Base-by-base conservation (phyloP, 2,888 invertebrate genomes). In the Epicampocera succincta region DNA sequence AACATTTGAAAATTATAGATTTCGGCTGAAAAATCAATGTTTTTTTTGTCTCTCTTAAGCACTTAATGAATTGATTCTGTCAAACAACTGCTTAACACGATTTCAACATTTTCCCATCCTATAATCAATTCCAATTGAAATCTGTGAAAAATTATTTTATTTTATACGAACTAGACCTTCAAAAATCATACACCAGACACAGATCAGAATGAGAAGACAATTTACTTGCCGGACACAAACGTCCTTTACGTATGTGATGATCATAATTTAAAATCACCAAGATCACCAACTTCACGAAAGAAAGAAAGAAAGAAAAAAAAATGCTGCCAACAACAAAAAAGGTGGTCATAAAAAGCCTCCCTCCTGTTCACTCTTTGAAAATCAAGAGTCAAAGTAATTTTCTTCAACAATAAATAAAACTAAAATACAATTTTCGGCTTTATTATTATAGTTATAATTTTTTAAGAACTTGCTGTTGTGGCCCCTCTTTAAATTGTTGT, bases 341-440 rank as follows among this genome's bases (percentile, higher is more conserved):
- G 15, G 19, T 38, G 33, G 38, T 21, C 17, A 54, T 38, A 68
- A 50, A 44, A 77, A 72, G 54, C 40, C 19, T 33, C 58, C 19
- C 40, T 42, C 19, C 40, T 54, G 60, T 46, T 63, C 66, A 46
- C 46, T 69, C 13, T 75, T 12, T 4, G 40, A 33, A n/a, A 80
- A 80, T 63, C 61, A 68, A 80, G 50, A 60, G 79, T 80, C 68
- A 52, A 75, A 66, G 54, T 72, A 79, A 80, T 76, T 83, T 80
- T 75, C 76, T 80, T 80, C 33, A 50, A 72, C 60, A 84, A 83
- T 73, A 84, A 83, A 84, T 84, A 87, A 84, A 85, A 87, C 74
- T 61, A 48, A 69, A 77, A 77, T 56, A 77, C 71, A 71, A 77
- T 71, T 46, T 73, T 73, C 60, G 66, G 52, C 66, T 66, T 73